Evolutionary conservation across 2,888 invertebrate genomes (phyloP), one percentile per base, ranked within the genome.

Genomic region (Tinea trinotella): DNA sequence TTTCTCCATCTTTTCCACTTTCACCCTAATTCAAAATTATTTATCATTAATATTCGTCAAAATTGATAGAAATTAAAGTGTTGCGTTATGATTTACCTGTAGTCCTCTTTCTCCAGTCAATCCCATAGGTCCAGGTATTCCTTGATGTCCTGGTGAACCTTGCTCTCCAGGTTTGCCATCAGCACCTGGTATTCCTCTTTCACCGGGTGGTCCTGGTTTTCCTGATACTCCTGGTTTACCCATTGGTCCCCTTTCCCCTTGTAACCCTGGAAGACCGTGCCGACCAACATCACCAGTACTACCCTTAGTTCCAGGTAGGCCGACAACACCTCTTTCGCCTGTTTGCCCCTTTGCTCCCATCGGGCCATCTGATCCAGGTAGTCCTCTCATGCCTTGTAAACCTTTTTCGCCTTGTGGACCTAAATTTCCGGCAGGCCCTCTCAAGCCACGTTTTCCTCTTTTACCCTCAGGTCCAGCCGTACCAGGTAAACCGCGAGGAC

Each of bases 161-260:
- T 91, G 91, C 65, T 94, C 95, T 18, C 96, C 96, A 10, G 93
- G 89, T 67, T 93, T 92, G 4, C 96, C 96, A 75, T 96, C 95
- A 55, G 93, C 92, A 7, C 96, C 96, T 48, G 92, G 90, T 64
- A 91, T 83, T 46, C 93, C 93, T 57, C 92, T 85, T 66, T 93
- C 92, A 18, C 93, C 93, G 44, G 90, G 87, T 54, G 88, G 88
- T 3, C 93, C 93, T 6, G 89, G 74, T 74, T 92, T 92, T 0
- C 93, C 93, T 6, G 89, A 76, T 4, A 90, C 77, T 18, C 94
- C 95, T 10, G 91, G 87, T 58, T 92, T 86, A 22, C 95, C 95
- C 13, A 88, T 76, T 19, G 85, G 68, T 5, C 93, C 93, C 63
- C 92, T 89, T 10, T 77, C 70, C 0, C 93, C 93, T 58, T 76